Percentiles rank a stretch among this genome's conserved stretches.
Evolutionary conservation across 1,140 invertebrate genomes (phyloP).

Genomic region (Panulirus ornatus): DNA sequence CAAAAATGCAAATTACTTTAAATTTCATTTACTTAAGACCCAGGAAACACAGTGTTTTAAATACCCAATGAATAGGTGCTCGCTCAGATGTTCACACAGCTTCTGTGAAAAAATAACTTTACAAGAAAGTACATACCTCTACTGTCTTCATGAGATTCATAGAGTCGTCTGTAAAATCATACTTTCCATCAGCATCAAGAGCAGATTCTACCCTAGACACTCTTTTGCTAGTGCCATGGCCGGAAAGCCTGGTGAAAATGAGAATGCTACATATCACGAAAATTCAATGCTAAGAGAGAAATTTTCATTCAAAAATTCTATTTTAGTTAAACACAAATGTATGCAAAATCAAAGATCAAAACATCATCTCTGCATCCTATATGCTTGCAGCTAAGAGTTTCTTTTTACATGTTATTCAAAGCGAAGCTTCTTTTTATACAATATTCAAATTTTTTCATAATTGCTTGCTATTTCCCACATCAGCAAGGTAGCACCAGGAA

Average conservation of each 20-base stretch:
- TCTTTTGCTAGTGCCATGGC: slow-evolving; percentile 3
- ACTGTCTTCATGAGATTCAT: slow-evolving; percentile 81
- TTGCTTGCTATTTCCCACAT: background rate
- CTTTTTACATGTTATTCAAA: background rate
- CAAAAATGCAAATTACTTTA: background rate
- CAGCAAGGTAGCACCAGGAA: too few relatives aligned
- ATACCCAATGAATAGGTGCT: too few relatives aligned
- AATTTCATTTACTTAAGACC: too few relatives aligned
- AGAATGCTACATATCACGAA: background rate
- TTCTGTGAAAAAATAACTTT: too few relatives aligned
- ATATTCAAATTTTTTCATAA: background rate
- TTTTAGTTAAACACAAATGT: background rate
- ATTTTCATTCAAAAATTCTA: background rate
- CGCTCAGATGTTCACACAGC: too few relatives aligned
- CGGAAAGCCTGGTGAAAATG: slow-evolving; percentile 39
- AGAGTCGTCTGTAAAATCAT: slow-evolving; percentile 82
- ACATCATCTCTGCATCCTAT: background rate
- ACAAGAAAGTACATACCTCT: slow-evolving; percentile 40
- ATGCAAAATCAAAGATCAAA: background rate
- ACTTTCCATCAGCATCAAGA: slow-evolving; percentile 77
- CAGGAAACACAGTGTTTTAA: too few relatives aligned
- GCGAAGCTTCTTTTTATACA: background rate
- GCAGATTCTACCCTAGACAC: slow-evolving; percentile 43
- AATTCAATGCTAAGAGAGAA: background rate
- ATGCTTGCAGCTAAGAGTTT: too few relatives aligned